Evolutionary conservation across 2,113 vertebrate genomes (phyloP).

Genomic region (Nannobrachium achirus): DNA sequence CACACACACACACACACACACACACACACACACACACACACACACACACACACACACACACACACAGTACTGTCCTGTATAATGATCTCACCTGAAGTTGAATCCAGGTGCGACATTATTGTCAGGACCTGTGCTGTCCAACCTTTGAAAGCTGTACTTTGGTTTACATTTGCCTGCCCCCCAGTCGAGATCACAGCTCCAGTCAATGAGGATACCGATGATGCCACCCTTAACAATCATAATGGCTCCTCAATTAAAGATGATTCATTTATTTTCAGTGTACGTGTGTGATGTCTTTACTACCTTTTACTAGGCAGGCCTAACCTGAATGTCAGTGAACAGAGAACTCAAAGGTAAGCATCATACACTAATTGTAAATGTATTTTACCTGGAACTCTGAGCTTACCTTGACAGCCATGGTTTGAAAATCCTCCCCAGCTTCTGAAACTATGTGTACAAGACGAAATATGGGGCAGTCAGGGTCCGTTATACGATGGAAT

Average conservation of each 20-base stretch:
- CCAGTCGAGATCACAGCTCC: conserved; percentile 86
- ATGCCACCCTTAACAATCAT: conserved; percentile 56
- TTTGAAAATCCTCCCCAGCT: conserved; percentile 85
- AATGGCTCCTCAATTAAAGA: not conserved
- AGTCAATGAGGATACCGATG: conserved; percentile 66
- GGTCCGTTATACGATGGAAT: conserved; percentile 79
- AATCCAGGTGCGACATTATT: conserved; percentile 86
- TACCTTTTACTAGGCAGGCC: not conserved
- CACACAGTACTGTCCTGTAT: not conserved
- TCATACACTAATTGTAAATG: not conserved
- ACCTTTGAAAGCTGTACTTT: conserved; percentile 85
- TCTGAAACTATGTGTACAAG: conserved; percentile 80
- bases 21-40: too few species aligned
- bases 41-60: too few species aligned
- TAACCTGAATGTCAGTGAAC: too few species aligned
- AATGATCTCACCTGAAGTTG: conserved; percentile 85
- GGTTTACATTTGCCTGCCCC: conserved; percentile 78
- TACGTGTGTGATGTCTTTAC: not conserved
- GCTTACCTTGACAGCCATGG: conserved; percentile 86
- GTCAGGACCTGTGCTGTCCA: conserved; percentile 79
- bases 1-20: too few species aligned
- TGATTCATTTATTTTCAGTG: not conserved
- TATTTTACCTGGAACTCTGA: not conserved
- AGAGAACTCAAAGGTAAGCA: not conserved
- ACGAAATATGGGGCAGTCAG: conserved; percentile 89